phyloP scores from a whole-genome alignment of 2,113 vertebrate species.

The Plecturocebus donacophilus region DNA sequence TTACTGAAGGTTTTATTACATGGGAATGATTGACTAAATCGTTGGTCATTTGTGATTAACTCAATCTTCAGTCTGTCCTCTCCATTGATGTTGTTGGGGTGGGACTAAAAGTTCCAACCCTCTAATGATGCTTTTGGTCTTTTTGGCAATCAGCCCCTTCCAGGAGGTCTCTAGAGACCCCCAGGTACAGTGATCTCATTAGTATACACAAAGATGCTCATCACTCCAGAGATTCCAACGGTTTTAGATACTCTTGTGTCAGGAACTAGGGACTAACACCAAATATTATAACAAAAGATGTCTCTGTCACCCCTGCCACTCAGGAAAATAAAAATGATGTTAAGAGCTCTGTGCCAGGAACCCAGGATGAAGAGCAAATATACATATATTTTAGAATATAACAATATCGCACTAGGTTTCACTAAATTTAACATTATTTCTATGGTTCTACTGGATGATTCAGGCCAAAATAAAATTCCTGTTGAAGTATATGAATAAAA shows the following conservation, averaged over 20 bases:
- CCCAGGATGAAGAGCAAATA: not conserved
- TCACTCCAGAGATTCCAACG: not conserved
- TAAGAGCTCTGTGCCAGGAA: not conserved
- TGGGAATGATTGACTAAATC: not conserved
- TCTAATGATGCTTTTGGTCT: not conserved
- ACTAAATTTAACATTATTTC: not conserved
- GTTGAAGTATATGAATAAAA: not conserved
- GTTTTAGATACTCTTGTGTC: not conserved
- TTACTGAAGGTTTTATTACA: not conserved
- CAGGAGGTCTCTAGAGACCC: not conserved
- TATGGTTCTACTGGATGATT: not conserved
- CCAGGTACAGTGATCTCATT: not conserved
- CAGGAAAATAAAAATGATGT: not conserved
- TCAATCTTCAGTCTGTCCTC: not conserved
- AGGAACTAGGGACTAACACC: not conserved
- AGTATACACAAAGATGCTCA: not conserved
- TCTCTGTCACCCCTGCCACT: not conserved
- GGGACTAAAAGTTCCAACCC: not conserved
- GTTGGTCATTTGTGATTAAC: not conserved
- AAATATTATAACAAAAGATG: not conserved
- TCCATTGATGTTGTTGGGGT: too few species aligned
- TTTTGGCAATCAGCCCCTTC: not conserved
- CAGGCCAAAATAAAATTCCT: slow-evolving; percentile 13
- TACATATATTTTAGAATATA: not conserved
- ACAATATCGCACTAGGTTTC: not conserved